Evolutionary conservation across 2,797 vertebrate species (phyloP), one percentile per base, ranked within the genome.

Genomic region (Falco columbarius): DNA sequence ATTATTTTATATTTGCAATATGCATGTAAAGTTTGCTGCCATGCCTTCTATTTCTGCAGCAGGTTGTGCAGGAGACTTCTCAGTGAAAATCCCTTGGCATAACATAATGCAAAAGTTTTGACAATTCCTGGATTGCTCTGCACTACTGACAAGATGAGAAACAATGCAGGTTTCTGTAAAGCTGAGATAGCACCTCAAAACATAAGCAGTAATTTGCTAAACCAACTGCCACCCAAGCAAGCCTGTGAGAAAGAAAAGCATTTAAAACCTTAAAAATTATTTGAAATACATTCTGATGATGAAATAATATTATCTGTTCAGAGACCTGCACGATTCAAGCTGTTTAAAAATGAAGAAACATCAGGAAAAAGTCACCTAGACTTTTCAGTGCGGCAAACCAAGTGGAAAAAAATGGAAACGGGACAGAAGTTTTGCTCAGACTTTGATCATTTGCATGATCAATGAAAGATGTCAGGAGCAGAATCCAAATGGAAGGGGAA

Each of bases 391-490:
- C 68, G 67, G 73, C 44, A 85, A 20, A 46, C 27, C 23, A 70
- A 92, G 24, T 51, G 19, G 19, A 47, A 91, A 85, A 91, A 85
- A 89, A 79, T 5, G 32, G 77, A 79, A 88, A 73, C 1, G 17
- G 24, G 44, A 56, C 67, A 42, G 40, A 92, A 96, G 74, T 92
- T 94, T 87, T 85, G 83, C 72, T 87, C 82, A 82, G 73, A 75
- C 85, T 88, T 94, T 63, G 86, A 91, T 84, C 68, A 90, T 84
- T 94, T 87, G 40, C 54, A 56, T 84, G 90, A 96, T 89, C 86
- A 90, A 81, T 94, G 71, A 81, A 82, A 90, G n/a, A 79, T 81
- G 71, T 95, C 72, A 92, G 80, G 82, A 88, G 46, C 44, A 75
- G 83, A 85, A 96, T 88, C 29, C 52, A 77, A 92, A 74, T 24